Percentiles rank a stretch among this genome's conserved stretches.
These are phyloP conservation scores for Agonopterix heracliana DNA, from an alignment of 2,888 invertebrate species.

Conservation along the genomic window DNA sequence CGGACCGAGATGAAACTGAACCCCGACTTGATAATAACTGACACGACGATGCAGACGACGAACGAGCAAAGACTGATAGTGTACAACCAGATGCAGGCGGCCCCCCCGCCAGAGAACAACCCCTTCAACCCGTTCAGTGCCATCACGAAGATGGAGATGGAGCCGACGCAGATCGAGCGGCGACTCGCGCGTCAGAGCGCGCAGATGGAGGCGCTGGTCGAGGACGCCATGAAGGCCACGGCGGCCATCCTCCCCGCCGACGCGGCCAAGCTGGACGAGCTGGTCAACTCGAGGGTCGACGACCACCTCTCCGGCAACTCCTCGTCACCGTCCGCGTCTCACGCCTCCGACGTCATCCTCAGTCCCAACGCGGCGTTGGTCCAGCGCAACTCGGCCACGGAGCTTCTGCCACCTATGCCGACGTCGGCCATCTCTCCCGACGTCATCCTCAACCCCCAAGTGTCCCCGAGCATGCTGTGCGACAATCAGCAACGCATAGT, in stretches of 20 bases:
- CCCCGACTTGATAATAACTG: conserved; percentile 49
- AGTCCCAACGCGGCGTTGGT: conserved; percentile 47
- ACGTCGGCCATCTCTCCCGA: conserved; percentile 68
- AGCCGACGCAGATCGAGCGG: conserved; percentile 49
- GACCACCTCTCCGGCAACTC: conserved; percentile 53
- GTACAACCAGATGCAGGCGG: conserved; percentile 36
- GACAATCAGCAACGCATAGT: conserved; percentile 37
- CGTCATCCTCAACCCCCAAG: conserved; percentile 76
- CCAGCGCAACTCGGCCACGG: conserved; percentile 45
- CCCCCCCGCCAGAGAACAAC: conserved; percentile 27
- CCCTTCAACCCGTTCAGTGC: conserved; percentile 55
- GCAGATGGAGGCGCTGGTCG: conserved; percentile 66
- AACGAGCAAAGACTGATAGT: conserved; percentile 33
- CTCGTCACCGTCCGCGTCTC: conserved; percentile 42
- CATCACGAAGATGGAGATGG: conserved; percentile 57
- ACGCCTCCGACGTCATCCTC: conserved; percentile 55
- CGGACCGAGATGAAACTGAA: conserved; percentile 51
- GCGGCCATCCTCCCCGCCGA: conserved; percentile 59
- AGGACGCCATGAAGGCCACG: conserved; percentile 67
- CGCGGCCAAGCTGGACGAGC: conserved; percentile 74
- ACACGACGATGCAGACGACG: conserved; percentile 29
- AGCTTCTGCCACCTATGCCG: conserved; percentile 40
- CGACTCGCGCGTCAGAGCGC: conserved; percentile 59
- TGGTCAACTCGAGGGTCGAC: conserved; percentile 68
- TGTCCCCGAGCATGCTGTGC: conserved; percentile 77